These are phyloP conservation scores for Poeciliopsis gracilis DNA, from an alignment of 2,797 vertebrate genomes.

Conservation along the genomic window DNA sequence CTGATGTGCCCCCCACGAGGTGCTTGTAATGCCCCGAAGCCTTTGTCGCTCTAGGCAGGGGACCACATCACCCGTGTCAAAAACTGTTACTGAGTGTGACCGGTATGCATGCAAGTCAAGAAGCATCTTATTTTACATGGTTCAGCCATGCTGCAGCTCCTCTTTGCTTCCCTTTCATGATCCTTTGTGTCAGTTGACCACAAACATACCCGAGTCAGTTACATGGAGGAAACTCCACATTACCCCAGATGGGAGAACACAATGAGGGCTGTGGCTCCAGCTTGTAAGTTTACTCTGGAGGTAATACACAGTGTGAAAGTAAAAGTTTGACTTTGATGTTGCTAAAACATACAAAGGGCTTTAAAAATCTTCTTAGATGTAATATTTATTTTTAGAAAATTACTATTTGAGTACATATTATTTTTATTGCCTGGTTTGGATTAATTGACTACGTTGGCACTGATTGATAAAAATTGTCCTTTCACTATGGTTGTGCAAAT, in stretches of 20 bases:
- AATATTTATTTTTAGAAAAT: not conserved
- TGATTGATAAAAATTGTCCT: not conserved
- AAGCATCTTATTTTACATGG: slow-evolving; percentile 13
- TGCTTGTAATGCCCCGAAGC: not conserved
- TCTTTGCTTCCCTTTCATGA: slow-evolving; percentile 15
- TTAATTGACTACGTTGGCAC: not conserved
- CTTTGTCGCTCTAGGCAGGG: not conserved
- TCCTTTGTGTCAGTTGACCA: slow-evolving; percentile 35
- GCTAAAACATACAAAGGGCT: not conserved
- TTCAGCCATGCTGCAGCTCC: slow-evolving; percentile 17
- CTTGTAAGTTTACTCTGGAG: slow-evolving; percentile 2
- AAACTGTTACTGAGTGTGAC: not conserved
- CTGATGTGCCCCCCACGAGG: not conserved
- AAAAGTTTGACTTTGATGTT: slow-evolving; percentile 5
- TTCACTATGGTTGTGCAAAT: not conserved
- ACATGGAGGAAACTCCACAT: slow-evolving; percentile 26
- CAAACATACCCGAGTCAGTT: slow-evolving; percentile 37
- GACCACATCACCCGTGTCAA: not conserved
- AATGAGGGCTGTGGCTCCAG: slow-evolving; percentile 11
- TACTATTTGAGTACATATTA: not conserved
- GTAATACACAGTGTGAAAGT: slow-evolving; percentile 1
- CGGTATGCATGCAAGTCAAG: not conserved
- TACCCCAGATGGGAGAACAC: slow-evolving; percentile 12
- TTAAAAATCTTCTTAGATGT: not conserved
- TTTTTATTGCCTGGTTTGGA: not conserved